Conservation (phyloP, 2,113 vertebrate species). For the Eulacestoma nigropectus region DNA sequence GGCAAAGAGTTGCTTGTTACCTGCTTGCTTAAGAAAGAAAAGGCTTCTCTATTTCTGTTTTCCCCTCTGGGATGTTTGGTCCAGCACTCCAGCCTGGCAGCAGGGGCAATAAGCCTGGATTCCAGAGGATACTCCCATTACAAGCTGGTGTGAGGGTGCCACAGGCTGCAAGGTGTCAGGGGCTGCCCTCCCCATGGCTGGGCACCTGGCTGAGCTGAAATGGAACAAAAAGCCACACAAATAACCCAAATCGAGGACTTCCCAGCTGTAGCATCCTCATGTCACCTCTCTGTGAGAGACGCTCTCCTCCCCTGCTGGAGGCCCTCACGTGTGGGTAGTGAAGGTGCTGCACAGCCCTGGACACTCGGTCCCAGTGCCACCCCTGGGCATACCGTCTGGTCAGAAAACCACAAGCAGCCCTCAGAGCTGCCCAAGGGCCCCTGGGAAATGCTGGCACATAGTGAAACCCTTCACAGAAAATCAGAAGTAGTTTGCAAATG, state of each 20-base stretch:
- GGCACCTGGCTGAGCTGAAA: rapidly evolving
- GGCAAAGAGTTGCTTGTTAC: background rate
- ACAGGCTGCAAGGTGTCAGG: background rate
- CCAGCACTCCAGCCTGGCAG: background rate
- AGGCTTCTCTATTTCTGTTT: background rate
- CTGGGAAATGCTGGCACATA: rapidly evolving
- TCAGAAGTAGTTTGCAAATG: background rate
- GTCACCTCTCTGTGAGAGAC: background rate
- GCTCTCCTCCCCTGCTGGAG: rapidly evolving
- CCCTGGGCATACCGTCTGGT: rapidly evolving
- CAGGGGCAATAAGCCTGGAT: background rate
- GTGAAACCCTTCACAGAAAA: background rate
- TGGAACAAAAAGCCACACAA: background rate
- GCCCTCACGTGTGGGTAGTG: rapidly evolving
- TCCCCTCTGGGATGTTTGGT: background rate
- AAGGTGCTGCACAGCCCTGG: background rate
- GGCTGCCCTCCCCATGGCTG: background rate
- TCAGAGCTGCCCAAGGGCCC: background rate
- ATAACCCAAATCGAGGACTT: rapidly evolving
- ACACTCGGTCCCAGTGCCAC: rapidly evolving
- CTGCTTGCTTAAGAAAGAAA: background rate
- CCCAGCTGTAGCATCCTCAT: background rate
- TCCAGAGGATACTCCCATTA: background rate
- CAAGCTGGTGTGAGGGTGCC: background rate
- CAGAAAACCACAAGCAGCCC: background rate